Evolutionary conservation across 1,140 invertebrate genomes (phyloP).

Genomic region (Brachionus paranguensis): DNA sequence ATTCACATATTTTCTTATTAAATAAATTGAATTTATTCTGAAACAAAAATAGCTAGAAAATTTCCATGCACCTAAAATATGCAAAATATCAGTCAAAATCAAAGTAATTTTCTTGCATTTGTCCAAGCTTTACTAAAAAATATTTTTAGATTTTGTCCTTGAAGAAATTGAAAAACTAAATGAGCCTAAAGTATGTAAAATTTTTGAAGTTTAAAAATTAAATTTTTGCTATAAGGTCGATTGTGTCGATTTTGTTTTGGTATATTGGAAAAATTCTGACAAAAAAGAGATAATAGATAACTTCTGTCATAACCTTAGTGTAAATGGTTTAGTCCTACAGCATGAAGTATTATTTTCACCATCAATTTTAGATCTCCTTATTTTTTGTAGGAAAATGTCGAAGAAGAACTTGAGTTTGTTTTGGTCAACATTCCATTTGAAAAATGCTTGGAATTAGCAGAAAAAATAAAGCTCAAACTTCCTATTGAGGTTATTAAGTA

Average conservation of each 20-base stretch:
- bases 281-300: neutral
- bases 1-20: neutral
- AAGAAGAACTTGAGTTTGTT: neutral
- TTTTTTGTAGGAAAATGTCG: neutral
- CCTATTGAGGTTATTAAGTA: slow-evolving; percentile 6
- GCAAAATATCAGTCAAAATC: neutral
- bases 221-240: neutral
- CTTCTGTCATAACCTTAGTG: neutral
- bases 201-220: too few relatives aligned
- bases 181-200: neutral
- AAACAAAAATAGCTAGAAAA: neutral
- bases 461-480: slow-evolving; percentile 24
- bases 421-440: slow-evolving; percentile 3
- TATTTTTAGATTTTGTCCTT: neutral
- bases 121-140: neutral
- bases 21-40: neutral
- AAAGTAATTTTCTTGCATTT: neutral
- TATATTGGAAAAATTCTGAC: neutral
- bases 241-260: neutral
- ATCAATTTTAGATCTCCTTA: neutral
- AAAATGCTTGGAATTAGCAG: neutral
- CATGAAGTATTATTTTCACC: neutral
- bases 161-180: neutral
- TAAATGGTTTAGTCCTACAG: neutral
- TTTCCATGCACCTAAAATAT: neutral